Conservation (phyloP, 1,140 invertebrate genomes). For the Asbolus verrucosus region DNA sequence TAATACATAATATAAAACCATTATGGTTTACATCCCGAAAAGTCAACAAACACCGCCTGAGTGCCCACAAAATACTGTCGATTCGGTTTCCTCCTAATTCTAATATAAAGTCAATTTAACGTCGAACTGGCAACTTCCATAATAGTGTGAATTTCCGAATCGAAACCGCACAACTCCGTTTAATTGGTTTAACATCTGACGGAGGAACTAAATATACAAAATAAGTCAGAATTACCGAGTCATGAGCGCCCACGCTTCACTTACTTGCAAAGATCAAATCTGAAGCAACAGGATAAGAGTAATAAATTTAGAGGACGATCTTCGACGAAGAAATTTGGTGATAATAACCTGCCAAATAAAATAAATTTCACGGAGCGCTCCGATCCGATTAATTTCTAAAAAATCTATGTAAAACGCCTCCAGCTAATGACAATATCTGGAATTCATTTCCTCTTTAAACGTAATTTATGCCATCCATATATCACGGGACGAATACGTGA, state of each 20-base stretch:
- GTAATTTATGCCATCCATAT: slow-evolving; percentile 16
- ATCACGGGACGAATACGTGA: not conserved
- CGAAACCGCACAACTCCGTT: too few relatives aligned
- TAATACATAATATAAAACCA: not conserved
- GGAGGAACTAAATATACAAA: too few relatives aligned
- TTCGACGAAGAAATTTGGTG: slow-evolving; percentile 5
- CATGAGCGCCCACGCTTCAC: too few relatives aligned
- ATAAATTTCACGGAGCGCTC: slow-evolving; percentile 15
- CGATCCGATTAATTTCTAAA: slow-evolving; percentile 24
- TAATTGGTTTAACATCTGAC: too few relatives aligned
- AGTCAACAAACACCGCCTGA: not conserved
- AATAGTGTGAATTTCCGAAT: too few relatives aligned
- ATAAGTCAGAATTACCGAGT: too few relatives aligned
- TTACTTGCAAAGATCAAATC: too few relatives aligned
- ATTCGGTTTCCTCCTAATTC: too few relatives aligned
- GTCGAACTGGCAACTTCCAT: too few relatives aligned
- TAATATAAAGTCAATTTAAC: too few relatives aligned
- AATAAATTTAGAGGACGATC: slow-evolving; percentile 8
- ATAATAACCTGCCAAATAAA: slow-evolving; percentile 28
- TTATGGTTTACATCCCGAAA: not conserved
- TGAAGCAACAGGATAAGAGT: slow-evolving; percentile 24
- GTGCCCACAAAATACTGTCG: too few relatives aligned
- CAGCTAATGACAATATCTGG: slow-evolving; percentile 26
- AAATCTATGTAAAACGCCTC: slow-evolving; percentile 15
- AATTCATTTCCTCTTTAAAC: slow-evolving; percentile 26